Percentiles rank a stretch among this genome's conserved stretches.
Evolutionary conservation across 2,888 invertebrate species (phyloP).

Genomic region (Scaptomyza polygonia): DNA sequence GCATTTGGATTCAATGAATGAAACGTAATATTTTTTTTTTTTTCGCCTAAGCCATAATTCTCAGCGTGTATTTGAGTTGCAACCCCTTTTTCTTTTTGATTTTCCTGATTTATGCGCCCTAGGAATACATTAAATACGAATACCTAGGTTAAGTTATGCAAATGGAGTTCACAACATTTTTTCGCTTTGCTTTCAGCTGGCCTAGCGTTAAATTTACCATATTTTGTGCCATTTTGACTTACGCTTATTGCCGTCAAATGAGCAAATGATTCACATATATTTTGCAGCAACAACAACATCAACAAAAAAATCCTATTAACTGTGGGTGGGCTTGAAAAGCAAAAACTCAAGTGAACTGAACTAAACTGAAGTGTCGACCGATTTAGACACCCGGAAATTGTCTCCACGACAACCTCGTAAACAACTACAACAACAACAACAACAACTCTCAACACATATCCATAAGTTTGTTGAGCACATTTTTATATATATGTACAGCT

Average conservation of each 20-base stretch:
- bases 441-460: constrained; percentile 1
- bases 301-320: constrained; percentile 1
- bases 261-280: constrained; percentile 33
- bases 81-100: constrained; percentile 28
- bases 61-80: constrained; percentile 12
- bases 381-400: constrained; percentile 76
- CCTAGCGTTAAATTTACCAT: no score
- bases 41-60: constrained; percentile 23
- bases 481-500: constrained; percentile 8
- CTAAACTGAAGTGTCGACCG: constrained; percentile 42
- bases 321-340: constrained; percentile 25
- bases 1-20: constrained; percentile 70
- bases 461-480: constrained; percentile 6
- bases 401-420: constrained; percentile 35
- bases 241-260: constrained; percentile 46
- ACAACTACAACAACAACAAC: constrained; percentile 8
- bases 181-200: no score
- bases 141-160: constrained; percentile 65
- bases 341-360: constrained; percentile 18
- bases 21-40: constrained; percentile 36
- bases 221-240: constrained; percentile 35
- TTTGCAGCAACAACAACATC: not conserved
- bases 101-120: constrained; percentile 46
- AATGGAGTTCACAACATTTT: constrained; percentile 49
- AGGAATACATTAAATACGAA: constrained; percentile 17